Conservation (phyloP, 1,140 invertebrate species). For the Orchestia grillus region DNA sequence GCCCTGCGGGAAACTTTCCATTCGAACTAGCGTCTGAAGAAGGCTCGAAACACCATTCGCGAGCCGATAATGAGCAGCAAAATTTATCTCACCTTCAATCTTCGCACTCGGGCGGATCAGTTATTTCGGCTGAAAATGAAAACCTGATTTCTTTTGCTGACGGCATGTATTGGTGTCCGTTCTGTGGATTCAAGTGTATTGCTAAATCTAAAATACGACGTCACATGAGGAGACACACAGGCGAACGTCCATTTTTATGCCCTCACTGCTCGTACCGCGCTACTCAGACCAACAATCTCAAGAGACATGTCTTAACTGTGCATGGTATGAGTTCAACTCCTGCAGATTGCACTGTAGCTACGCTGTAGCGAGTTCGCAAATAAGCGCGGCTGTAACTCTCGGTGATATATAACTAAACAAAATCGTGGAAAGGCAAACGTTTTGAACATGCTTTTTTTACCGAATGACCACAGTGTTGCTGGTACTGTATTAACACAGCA, state of each 20-base stretch:
- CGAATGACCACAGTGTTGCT: neutral
- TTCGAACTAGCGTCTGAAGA: neutral
- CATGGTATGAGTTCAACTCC: neutral
- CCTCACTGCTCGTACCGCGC: slow-evolving; percentile 54
- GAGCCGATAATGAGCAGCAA: neutral
- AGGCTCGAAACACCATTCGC: neutral
- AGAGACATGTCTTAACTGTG: slow-evolving; percentile 54
- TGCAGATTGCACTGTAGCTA: neutral
- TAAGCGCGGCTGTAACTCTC: neutral
- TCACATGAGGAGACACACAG: slow-evolving; percentile 48
- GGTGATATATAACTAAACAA: neutral
- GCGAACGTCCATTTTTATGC: slow-evolving; percentile 54
- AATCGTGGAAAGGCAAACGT: neutral
- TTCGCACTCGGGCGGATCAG: neutral
- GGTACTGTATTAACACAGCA: neutral
- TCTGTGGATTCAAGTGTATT: slow-evolving; percentile 43
- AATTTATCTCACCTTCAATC: neutral
- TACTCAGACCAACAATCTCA: slow-evolving; percentile 57
- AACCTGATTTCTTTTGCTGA: neutral
- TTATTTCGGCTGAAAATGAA: slow-evolving; percentile 5
- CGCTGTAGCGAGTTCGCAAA: neutral
- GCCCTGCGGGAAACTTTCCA: neutral
- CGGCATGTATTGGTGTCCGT: neutral
- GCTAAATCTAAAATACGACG: slow-evolving; percentile 51
- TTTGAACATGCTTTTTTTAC: neutral